Evolutionary conservation across 2,797 vertebrate genomes (phyloP), one percentile per base, ranked within the genome.

Genomic region (Coluber constrictor): DNA sequence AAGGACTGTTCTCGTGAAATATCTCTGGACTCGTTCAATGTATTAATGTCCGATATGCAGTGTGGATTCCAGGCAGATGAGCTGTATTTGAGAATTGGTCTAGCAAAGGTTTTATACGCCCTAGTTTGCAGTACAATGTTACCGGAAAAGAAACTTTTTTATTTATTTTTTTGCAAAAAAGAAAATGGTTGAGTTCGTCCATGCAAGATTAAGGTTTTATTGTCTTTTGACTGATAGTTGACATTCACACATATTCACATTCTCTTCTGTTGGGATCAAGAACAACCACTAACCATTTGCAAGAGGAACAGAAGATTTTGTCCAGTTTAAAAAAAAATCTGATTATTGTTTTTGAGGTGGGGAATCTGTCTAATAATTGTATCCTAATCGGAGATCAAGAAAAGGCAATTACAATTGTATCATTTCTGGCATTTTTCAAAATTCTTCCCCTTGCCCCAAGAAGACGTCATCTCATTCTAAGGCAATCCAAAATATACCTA

Each of bases 361-460:
- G 89, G 91, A 70, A 3, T 83, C 59, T 90, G 32, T 90, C 92
- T 86, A 32, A 86, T 88, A 95, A 92, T 55, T 1, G 87, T 57
- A 90, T 93, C 94, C 25, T 91, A 0, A 56, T 90, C 18, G 87
- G 47, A 60, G 87, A 74, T 88, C 0, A 92, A 60, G 3, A 23
- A 23, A 88, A 83, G 20, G 90, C 59, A 92, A 90, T 20, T 54
- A 47, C 32, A n/a, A 90, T 59, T 18, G 47, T 37, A 89, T 91
- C 92, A 61, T 93, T 55, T 70, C 56, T 54, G 86, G n/a, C 37
- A 60, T 15, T 32, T 43, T 66, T n/a, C 51, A 25, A 54, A 79
- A 56, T 9, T 25, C 27, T 61, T 59, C 51, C 51, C 54, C 86
- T 32, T 87, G 54, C 54, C 55, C 61, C 87, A 29, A 25, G 59